phyloP scores from a whole-genome alignment of 2,888 invertebrate species.

The Drosophila borealis region DNA sequence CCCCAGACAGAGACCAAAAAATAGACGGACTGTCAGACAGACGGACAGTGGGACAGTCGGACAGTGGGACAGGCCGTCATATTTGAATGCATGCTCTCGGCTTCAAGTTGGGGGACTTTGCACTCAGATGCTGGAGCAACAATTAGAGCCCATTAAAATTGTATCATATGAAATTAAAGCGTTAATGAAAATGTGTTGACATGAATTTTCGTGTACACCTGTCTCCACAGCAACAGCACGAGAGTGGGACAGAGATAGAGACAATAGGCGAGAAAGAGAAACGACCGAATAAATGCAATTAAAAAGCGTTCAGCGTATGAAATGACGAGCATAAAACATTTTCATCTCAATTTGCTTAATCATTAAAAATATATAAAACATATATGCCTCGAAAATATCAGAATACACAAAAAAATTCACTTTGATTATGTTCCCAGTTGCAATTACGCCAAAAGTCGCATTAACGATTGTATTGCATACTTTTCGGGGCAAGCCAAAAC shows the following conservation, averaged over 20 bases:
- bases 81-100: conserved; percentile 26
- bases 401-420: not conserved
- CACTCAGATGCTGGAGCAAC: conserved; percentile 33
- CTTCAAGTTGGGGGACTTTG: conserved; percentile 5
- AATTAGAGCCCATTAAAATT: conserved; percentile 58
- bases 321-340: conserved; percentile 30
- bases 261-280: no score
- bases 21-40: conserved; percentile 4
- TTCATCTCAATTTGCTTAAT: conserved; percentile 21
- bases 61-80: conserved; percentile 5
- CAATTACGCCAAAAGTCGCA: no score
- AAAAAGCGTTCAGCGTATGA: conserved; percentile 48
- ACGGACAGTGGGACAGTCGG: not conserved
- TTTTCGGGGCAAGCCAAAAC: no score
- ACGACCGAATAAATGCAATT: conserved; percentile 45
- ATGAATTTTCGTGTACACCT: conserved; percentile 21
- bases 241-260: no score
- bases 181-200: conserved; percentile 55
- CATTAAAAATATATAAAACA: conserved; percentile 4
- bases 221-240: not conserved
- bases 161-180: conserved; percentile 56
- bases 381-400: no score
- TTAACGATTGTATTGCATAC: no score
- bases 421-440: no score
- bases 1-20: conserved; percentile 4